Percentiles rank a stretch among this genome's conserved stretches.
Evolutionary conservation across 2,113 vertebrate species (phyloP).

Genomic region (Ailuropoda melanoleuca): DNA sequence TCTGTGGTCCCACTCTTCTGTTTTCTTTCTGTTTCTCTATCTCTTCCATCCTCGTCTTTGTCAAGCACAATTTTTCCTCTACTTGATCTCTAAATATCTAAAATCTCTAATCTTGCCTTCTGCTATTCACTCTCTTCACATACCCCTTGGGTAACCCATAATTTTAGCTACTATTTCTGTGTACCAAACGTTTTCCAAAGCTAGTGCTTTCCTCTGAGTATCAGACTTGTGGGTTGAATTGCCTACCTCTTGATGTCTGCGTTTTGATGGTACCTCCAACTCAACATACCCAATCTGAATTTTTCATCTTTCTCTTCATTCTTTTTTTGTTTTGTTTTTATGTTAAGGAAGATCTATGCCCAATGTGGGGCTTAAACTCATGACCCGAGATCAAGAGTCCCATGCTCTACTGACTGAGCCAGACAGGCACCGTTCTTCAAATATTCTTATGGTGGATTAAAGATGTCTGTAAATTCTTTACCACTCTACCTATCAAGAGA

Average conservation of each 20-base stretch:
- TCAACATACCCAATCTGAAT: background rate
- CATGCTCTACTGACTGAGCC: background rate
- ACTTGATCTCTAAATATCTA: background rate
- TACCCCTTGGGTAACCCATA: background rate
- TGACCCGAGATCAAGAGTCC: background rate
- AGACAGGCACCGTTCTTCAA: background rate
- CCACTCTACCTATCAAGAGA: background rate
- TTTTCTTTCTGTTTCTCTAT: background rate
- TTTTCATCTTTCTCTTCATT: background rate
- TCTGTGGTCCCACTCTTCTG: background rate
- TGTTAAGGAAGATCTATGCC: background rate
- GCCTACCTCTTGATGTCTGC: background rate
- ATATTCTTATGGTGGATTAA: background rate
- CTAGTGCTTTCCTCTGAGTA: background rate
- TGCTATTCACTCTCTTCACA: background rate
- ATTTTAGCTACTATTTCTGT: background rate
- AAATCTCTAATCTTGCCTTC: background rate
- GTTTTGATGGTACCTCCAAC: background rate
- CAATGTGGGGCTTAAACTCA: background rate
- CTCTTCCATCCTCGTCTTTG: background rate
- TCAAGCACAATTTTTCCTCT: background rate
- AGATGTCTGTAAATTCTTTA: background rate
- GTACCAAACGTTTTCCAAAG: background rate
- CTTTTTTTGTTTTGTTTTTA: background rate
- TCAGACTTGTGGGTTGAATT: background rate